These are phyloP conservation scores for Heptranchias perlo DNA, from an alignment of 2,113 vertebrate species.

Conservation along the genomic window DNA sequence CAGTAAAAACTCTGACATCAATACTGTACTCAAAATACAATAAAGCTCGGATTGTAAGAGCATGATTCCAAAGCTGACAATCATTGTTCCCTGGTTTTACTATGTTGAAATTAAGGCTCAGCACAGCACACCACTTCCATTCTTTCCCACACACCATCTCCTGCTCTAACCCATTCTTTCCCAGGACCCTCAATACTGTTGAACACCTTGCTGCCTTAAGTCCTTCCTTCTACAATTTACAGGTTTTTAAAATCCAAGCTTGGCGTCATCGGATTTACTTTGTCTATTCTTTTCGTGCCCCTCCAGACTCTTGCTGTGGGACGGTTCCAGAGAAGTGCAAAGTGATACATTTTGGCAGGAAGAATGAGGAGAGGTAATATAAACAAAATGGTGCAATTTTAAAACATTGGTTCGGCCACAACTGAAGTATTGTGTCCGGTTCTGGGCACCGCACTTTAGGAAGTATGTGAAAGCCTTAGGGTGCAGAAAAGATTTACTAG, in stretches of 20 bases:
- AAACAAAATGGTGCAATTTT: too few species aligned
- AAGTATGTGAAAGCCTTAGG: too few species aligned
- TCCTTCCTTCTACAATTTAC: background rate
- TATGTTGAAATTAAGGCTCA: background rate
- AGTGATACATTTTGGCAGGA: too few species aligned
- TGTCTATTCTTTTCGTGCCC: background rate
- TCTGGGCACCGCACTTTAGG: too few species aligned
- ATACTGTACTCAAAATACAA: background rate
- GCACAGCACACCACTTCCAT: too few species aligned
- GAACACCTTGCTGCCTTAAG: background rate
- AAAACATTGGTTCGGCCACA: too few species aligned
- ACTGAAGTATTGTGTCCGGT: too few species aligned
- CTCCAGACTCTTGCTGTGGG: too few species aligned
- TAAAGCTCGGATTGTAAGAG: background rate
- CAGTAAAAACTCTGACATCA: background rate
- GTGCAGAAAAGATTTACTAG: too few species aligned
- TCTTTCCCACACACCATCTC: background rate
- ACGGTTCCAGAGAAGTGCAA: too few species aligned
- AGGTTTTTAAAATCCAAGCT: background rate
- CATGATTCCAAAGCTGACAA: conserved; percentile 25
- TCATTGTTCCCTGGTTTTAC: background rate
- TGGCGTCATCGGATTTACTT: background rate
- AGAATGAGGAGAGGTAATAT: too few species aligned
- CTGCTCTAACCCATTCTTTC: background rate
- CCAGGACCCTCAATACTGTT: background rate